Conservation (phyloP, 2,113 vertebrate genomes). For the Rhagologus leucostigma region DNA sequence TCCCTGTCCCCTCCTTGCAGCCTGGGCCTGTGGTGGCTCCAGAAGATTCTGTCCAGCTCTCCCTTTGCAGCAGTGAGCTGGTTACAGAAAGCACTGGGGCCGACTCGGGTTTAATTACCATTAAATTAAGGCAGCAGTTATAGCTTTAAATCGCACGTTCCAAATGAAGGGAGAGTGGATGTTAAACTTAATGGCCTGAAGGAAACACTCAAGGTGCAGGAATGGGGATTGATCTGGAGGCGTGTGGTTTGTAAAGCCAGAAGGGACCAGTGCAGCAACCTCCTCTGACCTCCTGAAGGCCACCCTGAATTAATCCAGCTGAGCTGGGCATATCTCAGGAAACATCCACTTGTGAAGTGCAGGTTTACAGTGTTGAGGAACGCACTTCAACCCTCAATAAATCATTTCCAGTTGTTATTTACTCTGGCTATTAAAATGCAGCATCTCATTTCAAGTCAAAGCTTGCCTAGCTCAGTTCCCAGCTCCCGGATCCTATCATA, state of each 20-base stretch:
- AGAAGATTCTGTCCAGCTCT: not conserved
- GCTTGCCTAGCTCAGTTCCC: not conserved
- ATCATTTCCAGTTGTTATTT: constrained; percentile 36
- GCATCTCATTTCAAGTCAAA: not conserved
- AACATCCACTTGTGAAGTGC: not conserved
- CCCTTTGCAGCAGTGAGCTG: not conserved
- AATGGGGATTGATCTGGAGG: not conserved
- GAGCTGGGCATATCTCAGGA: not conserved
- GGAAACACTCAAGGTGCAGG: constrained; percentile 24
- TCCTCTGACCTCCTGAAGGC: not conserved
- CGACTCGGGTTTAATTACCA: not conserved
- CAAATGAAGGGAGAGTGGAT: constrained; percentile 60
- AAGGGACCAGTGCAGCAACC: not conserved
- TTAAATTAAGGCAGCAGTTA: constrained; percentile 44
- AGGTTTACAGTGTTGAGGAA: not conserved
- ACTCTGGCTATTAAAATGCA: not conserved
- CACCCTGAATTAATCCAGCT: not conserved
- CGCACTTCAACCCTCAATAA: not conserved
- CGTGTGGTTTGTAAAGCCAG: not conserved
- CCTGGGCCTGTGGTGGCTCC: not conserved
- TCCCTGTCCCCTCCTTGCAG: not conserved
- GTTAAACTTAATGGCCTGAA: constrained; percentile 59
- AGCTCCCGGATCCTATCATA: not conserved
- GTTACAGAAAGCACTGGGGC: not conserved
- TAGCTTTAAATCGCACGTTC: constrained; percentile 55